Conservation (phyloP, 1,140 invertebrate species). For the Hormaphis cornu region DNA sequence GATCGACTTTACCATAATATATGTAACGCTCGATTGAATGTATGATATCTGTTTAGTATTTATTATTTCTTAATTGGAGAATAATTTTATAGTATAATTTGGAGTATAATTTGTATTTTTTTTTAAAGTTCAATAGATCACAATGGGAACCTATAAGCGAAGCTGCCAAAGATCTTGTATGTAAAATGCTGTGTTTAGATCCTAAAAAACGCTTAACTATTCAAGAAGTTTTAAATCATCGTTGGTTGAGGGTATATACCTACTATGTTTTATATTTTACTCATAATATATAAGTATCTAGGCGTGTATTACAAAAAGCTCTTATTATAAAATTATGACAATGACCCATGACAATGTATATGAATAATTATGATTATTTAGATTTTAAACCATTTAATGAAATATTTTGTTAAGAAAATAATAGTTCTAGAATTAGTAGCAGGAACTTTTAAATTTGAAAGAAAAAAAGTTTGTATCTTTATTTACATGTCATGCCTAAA, state of each 20-base stretch:
- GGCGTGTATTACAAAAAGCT: too few species aligned
- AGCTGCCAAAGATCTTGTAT: conserved; percentile 85
- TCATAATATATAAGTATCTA: too few species aligned
- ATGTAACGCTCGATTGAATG: conserved; percentile 71
- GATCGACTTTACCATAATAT: conserved; percentile 84
- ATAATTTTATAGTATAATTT: background rate
- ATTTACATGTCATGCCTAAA: too few species aligned
- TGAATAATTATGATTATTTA: too few species aligned
- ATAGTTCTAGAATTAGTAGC: too few species aligned
- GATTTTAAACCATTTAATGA: too few species aligned
- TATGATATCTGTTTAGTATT: conserved; percentile 44
- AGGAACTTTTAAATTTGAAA: too few species aligned
- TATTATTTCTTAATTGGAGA: background rate
- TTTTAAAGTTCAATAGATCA: conserved; percentile 65
- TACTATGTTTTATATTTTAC: background rate
- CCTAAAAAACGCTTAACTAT: conserved; percentile 84
- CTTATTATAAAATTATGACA: too few species aligned
- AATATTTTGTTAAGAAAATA: too few species aligned
- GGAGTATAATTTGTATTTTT: background rate
- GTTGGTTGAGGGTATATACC: conserved; percentile 77
- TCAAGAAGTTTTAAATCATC: conserved; percentile 85
- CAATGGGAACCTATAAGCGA: conserved; percentile 87
- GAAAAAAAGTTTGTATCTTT: too few species aligned
- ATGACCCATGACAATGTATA: too few species aligned
- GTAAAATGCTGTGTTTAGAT: conserved; percentile 84